These are phyloP conservation scores for Malacoraja senta DNA, from an alignment of 2,797 vertebrate species.

Conservation along the genomic window DNA sequence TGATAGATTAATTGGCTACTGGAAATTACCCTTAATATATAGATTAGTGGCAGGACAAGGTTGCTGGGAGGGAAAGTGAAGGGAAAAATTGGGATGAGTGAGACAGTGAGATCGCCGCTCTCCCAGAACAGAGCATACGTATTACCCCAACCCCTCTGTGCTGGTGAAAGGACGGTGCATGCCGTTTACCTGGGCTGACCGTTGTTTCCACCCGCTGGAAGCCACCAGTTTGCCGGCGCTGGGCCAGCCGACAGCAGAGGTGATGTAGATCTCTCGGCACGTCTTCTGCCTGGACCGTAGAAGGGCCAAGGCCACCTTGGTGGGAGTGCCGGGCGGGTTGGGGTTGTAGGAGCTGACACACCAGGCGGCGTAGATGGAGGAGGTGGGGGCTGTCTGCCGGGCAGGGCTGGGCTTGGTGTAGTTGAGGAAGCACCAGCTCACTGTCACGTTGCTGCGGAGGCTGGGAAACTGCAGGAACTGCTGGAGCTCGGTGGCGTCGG, in stretches of 20 bases:
- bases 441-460: conserved; percentile 81
- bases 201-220: conserved; percentile 83
- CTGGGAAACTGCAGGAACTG: conserved; percentile 81
- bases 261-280: conserved; percentile 71
- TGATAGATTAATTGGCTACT: too few species aligned
- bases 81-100: too few species aligned
- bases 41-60: too few species aligned
- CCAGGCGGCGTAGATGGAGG: conserved; percentile 91
- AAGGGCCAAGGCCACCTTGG: conserved; percentile 84
- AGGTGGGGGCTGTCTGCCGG: conserved; percentile 65
- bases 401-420: conserved; percentile 85
- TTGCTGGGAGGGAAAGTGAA: too few species aligned
- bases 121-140: too few species aligned
- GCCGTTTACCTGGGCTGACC: conserved; percentile 77
- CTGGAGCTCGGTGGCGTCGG: conserved; percentile 74
- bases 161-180: too few species aligned
- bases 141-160: too few species aligned
- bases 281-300: conserved; percentile 84
- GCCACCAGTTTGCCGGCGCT: conserved; percentile 88
- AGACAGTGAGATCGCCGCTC: too few species aligned
- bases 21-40: too few species aligned
- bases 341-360: conserved; percentile 88
- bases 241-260: conserved; percentile 76
- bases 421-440: conserved; percentile 98
- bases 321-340: conserved; percentile 87